Evolutionary conservation across 2,888 invertebrate genomes (phyloP), one percentile per base, ranked within the genome.

Genomic region (Drosophila differens): DNA sequence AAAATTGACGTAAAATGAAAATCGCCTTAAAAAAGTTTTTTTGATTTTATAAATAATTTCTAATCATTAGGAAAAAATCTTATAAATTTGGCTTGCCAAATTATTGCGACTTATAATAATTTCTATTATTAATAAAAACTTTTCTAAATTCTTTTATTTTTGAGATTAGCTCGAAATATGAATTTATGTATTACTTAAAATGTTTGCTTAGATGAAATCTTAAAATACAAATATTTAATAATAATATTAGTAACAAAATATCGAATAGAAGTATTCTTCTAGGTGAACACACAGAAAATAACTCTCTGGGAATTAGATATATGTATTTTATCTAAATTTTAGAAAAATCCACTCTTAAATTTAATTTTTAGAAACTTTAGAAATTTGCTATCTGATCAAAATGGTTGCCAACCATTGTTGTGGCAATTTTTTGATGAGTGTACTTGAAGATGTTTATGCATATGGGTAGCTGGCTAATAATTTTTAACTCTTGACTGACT

Each of bases 401-500:
- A 16, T 6, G 19, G 37, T 5, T 14, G 14, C 2, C 4, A 35
- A 14, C 2, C 14, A 14, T 2, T 35, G 4, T 4, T 2, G 6
- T 12, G 28, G 6, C 19, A 28, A 10, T 10, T 30, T 52, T 30
- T 52, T 30, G 28, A 16, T n/a, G 30, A 52, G 58, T 58, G 58
- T 30, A 41, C 30, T 32, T 41, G 9, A 9, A 30, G 28, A 30
- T 35, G n/a, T 52, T 4, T 61, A 52, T 58, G 67, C 51, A 71
- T 71, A 70, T 70, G 53, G 14, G 52, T 39, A 32, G 22, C 54
- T 60, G 44, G 60, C 63, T 69, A 78, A 77, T 82, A 77, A 65
- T 65, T 70, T 41, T 51, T 25, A 49, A 41, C 61, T 66, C 47
- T 97, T 94, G 39, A 58, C 66, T 49, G 54, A 52, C 39, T 61